A percentile compares a stretch with the other conserved stretches of the same genome.
Evolutionary conservation across 1,140 invertebrate genomes (phyloP).

Genomic region (Euura lappo): DNA sequence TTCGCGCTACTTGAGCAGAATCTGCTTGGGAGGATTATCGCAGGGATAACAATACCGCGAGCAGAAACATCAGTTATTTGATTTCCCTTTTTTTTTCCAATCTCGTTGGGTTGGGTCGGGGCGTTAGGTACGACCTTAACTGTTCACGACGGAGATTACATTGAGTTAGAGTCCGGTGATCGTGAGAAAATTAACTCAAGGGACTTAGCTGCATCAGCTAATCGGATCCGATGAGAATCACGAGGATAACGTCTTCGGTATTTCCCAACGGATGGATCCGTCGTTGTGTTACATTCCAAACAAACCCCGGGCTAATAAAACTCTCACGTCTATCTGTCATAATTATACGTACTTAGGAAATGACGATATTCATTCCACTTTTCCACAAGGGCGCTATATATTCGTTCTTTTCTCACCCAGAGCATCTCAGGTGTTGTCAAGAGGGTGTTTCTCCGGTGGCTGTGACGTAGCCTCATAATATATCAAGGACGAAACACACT

Average conservation of each 20-base stretch:
- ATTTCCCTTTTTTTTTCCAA: not conserved
- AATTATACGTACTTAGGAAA: no score
- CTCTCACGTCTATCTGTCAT: not conserved
- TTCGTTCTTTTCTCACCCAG: no score
- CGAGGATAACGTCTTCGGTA: not conserved
- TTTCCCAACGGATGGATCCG: not conserved
- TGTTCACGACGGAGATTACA: not conserved
- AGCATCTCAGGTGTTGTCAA: no score
- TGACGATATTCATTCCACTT: no score
- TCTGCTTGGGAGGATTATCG: no score
- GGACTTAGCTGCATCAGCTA: not conserved
- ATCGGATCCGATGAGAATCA: not conserved
- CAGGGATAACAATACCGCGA: not conserved
- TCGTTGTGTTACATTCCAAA: not conserved
- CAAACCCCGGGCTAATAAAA: not conserved
- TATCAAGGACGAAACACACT: no score
- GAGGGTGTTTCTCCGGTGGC: no score
- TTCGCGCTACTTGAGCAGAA: not conserved
- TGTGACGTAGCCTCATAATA: no score
- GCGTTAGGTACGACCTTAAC: not conserved
- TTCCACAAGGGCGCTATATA: no score
- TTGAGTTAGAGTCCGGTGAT: not conserved
- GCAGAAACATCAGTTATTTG: no score
- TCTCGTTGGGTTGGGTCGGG: not conserved
- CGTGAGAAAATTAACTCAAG: not conserved